These are phyloP conservation scores for Xanthia togata DNA, from an alignment of 2,888 invertebrate species.

Conservation along the genomic window DNA sequence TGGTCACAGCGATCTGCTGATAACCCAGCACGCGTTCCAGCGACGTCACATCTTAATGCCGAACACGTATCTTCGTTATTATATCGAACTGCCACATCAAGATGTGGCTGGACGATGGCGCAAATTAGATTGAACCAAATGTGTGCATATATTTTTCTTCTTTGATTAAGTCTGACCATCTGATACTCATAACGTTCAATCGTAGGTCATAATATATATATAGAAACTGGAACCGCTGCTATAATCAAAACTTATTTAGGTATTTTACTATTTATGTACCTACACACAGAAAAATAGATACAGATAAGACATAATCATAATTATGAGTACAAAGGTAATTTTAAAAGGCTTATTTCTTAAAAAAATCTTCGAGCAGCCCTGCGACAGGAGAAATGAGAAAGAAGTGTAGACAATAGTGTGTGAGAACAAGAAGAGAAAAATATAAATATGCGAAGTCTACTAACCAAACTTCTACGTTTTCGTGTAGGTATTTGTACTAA, in stretches of 20 bases:
- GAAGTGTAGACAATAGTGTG: too few relatives aligned
- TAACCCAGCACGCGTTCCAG: conserved; percentile 81
- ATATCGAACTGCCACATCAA: conserved; percentile 55
- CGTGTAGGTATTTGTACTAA: not conserved
- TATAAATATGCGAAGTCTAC: too few relatives aligned
- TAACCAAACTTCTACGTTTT: not conserved
- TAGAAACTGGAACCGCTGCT: not conserved
- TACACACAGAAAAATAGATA: too few relatives aligned
- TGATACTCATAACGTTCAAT: conserved; percentile 11
- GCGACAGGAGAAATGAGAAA: too few relatives aligned
- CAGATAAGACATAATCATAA: too few relatives aligned
- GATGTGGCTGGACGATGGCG: conserved; percentile 31
- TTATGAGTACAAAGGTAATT: too few relatives aligned
- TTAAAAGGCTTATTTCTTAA: too few relatives aligned
- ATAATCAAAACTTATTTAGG: not conserved
- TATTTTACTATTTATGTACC: too few relatives aligned
- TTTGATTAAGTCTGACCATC: conserved; percentile 34
- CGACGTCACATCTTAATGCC: conserved; percentile 75
- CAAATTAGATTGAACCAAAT: conserved; percentile 52
- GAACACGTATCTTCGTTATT: conserved; percentile 66
- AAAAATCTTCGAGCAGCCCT: too few relatives aligned
- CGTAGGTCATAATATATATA: not conserved
- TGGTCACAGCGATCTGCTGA: conserved; percentile 81
- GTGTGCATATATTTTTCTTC: conserved; percentile 43
- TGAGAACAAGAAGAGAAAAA: too few relatives aligned